These are phyloP conservation scores for Hetaerina titia DNA, from an alignment of 2,888 invertebrate genomes.

Conservation along the genomic window DNA sequence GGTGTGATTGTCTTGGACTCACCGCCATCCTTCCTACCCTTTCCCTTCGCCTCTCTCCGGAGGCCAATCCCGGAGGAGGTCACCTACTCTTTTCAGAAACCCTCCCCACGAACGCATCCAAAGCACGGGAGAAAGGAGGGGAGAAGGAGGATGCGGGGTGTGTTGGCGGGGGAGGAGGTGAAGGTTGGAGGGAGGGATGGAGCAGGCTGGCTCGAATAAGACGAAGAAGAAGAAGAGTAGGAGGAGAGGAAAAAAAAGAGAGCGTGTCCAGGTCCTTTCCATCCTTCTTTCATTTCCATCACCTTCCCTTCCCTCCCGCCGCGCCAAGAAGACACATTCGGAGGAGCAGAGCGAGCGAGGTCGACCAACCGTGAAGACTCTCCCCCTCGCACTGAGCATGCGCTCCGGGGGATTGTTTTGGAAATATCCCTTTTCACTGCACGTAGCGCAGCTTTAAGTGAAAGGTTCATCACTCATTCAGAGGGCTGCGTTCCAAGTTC, in stretches of 20 bases:
- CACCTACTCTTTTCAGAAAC: background rate
- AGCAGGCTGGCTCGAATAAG: too few species aligned
- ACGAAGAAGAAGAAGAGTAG: background rate
- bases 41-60: background rate
- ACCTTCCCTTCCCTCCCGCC: background rate
- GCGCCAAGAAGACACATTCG: too few species aligned
- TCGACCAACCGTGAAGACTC: conserved; percentile 2
- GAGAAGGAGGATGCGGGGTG: background rate
- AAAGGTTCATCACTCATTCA: conserved; percentile 32
- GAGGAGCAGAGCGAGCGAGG: background rate
- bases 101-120: too few species aligned
- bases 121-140: background rate
- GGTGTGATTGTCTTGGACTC: background rate
- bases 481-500: conserved; percentile 12
- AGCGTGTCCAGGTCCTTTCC: background rate
- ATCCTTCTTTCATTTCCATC: background rate
- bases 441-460: background rate
- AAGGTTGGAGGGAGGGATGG: too few species aligned
- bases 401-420: background rate
- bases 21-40: background rate
- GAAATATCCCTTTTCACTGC: background rate
- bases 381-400: background rate
- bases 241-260: background rate
- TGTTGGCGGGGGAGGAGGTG: background rate
- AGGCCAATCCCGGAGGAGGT: background rate